These are phyloP conservation scores for Temnothorax ravouxi DNA, from an alignment of 2,888 invertebrate species.

Conservation along the genomic window DNA sequence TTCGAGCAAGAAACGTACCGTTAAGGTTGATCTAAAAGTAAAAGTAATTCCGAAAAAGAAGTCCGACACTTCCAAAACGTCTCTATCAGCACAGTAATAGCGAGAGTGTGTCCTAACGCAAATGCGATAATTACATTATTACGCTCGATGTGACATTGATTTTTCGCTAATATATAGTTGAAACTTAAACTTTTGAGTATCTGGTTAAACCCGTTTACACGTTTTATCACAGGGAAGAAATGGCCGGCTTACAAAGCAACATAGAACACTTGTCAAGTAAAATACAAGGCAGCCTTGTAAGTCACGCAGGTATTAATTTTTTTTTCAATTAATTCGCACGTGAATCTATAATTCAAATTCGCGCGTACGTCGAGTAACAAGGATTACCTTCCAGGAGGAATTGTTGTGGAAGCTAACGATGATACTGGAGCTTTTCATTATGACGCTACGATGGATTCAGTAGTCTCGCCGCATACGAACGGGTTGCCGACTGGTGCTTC, in stretches of 20 bases:
- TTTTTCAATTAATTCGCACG: neutral
- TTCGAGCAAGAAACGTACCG: constrained; percentile 84
- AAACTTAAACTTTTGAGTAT: neutral
- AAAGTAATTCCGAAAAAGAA: constrained; percentile 85
- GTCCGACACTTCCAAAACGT: constrained; percentile 81
- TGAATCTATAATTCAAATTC: constrained; percentile 4
- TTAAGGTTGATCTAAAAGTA: constrained; percentile 85
- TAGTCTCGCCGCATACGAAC: constrained; percentile 23
- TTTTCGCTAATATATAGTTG: constrained; percentile 9
- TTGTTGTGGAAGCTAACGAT: constrained; percentile 43
- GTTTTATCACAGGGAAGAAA: constrained; percentile 89
- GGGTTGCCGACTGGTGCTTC: neutral
- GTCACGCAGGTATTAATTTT: constrained; percentile 75
- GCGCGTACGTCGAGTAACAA: neutral
- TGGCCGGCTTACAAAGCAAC: constrained; percentile 94
- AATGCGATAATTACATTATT: constrained; percentile 17
- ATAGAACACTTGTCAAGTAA: constrained; percentile 89
- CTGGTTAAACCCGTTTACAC: constrained; percentile 10
- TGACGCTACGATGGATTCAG: constrained; percentile 48
- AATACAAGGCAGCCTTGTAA: constrained; percentile 79
- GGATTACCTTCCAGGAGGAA: constrained; percentile 43
- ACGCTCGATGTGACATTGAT: constrained; percentile 34
- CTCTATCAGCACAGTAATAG: constrained; percentile 84
- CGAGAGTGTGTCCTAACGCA: constrained; percentile 33
- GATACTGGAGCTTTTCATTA: constrained; percentile 50